Evolutionary conservation across 2,797 vertebrate species (phyloP), one percentile per base, ranked within the genome.

Genomic region (Bovichtus variegatus): DNA sequence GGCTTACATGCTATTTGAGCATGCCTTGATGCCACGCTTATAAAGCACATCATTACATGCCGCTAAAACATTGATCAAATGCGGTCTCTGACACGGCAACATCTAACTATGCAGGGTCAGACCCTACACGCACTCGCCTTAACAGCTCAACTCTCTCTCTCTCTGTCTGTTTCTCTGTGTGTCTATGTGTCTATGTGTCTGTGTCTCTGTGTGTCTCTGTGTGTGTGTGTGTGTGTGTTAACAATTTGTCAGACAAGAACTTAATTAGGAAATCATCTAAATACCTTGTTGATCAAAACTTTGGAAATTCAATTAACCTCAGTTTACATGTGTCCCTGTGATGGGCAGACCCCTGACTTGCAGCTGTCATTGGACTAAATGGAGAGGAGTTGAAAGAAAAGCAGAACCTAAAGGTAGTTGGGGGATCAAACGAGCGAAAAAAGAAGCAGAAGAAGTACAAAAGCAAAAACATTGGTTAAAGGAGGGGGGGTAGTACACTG

Each of bases 31-130:
- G 68, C 53, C 43, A 25, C 1, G 29, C 70, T 81, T 77, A 71
- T 69, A 60, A 81, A 70, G 66, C 66, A 38, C 58, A 84, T 78
- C 60, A 76, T 86, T 82, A 74, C 69, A 59, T 65, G 78, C 55
- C 50, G 63, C 49, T 87, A 18, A 85, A 87, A 87, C 79, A 88
- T 82, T 84, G 57, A 89, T 89, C 76, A 79, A 68, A 60, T 49
- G 62, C 63, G 76, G 80, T 43, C 31, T 63, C 54, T 77, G 53
- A 84, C 72, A 65, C 1, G 8, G 54, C 64, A 71, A 10, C 62
- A 57, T 81, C 55, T 67, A 27, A 75, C 84, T 75, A 76, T 34
- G n/a, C 19, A 31, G 27, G 71, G 72, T 75, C 65, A 44, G 13
- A 67, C 72, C 74, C 46, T 80, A n/a, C n/a, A n/a, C n/a, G n/a